Base-by-base conservation (phyloP, 2,113 vertebrate genomes). In the Theristicus caerulescens region DNA sequence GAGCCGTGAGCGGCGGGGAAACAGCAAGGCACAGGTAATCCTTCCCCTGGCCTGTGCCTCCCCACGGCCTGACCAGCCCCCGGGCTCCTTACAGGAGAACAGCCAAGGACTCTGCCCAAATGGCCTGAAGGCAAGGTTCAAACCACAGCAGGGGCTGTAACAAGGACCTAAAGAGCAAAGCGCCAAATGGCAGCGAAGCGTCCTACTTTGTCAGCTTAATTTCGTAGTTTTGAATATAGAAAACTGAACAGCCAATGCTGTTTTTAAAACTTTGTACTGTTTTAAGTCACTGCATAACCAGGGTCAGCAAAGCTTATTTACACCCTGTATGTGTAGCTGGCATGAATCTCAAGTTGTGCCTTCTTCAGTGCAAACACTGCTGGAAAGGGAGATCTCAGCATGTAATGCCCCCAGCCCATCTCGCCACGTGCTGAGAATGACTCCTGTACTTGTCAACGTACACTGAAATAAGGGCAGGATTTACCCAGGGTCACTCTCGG, bases 351-450 rank as follows among this genome's bases (percentile, higher is more conserved):
- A 42, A 26, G 40, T 25, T 86, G 38, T 67, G 32, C 19, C 26
- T 27, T 47, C 36, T 55, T 51, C 52, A 59, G 44, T 7, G 46
- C 71, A 80, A 83, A 44, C 24, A 1, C 32, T 51, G 47, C 34
- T 69, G 25, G 66, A 57, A 92, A 59, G 16, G 27, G 57, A 38
- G 19, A 66, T 49, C 13, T 57, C 3, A 6, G 36, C 42, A 78
- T 0, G 0, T 25, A 16, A 51, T 11, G 6, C 10, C 32, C 47
- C 34, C 58, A 65, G 54, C 44, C 17, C 47, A 49, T 6, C 52
- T 58, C 5, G 1, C 19, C 42, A 2, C 0, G 4, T 6, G 16
- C 14, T 29, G 17, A 59, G 29, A 44, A 15, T 26, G 62, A n/a
- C 26, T 93, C 44, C 29, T 49, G 34, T 20, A 31, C 57, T 52